These are phyloP conservation scores for Epinephelus malabaricus DNA, from an alignment of 2,797 vertebrate species.

Conservation along the genomic window DNA sequence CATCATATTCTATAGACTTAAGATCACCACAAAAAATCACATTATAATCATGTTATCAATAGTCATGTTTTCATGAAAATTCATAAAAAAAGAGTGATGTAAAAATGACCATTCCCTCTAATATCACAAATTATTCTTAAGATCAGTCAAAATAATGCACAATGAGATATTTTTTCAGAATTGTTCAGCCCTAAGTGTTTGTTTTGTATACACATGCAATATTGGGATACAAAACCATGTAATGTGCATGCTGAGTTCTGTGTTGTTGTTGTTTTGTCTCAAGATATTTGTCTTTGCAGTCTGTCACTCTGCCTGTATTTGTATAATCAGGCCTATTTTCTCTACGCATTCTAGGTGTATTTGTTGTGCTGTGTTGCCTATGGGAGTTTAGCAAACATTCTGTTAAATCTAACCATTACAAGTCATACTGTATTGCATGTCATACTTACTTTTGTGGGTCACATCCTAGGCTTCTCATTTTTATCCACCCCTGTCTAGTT, in stretches of 20 bases:
- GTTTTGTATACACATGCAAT: too few relatives aligned
- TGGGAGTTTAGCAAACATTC: not conserved
- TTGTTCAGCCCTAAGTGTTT: not conserved
- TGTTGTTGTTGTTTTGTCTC: not conserved
- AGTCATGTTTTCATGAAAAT: too few relatives aligned
- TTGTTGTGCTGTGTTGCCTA: not conserved
- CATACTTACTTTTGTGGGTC: not conserved
- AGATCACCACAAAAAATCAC: too few relatives aligned
- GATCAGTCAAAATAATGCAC: not conserved
- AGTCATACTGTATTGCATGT: not conserved
- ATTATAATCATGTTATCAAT: too few relatives aligned
- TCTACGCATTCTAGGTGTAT: too few relatives aligned
- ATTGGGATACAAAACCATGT: not conserved
- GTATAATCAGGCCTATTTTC: not conserved
- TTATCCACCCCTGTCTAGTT: not conserved
- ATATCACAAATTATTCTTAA: too few relatives aligned
- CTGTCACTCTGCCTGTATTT: not conserved
- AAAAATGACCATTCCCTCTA: too few relatives aligned
- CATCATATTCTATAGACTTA: too few relatives aligned
- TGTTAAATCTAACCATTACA: not conserved
- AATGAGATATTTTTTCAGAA: not conserved
- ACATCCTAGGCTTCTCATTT: not conserved
- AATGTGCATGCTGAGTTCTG: not conserved
- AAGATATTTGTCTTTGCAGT: not conserved
- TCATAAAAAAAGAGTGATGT: too few relatives aligned